phyloP scores from a whole-genome alignment of 2,797 vertebrate genomes.

The Anomalospiza imberbis region DNA sequence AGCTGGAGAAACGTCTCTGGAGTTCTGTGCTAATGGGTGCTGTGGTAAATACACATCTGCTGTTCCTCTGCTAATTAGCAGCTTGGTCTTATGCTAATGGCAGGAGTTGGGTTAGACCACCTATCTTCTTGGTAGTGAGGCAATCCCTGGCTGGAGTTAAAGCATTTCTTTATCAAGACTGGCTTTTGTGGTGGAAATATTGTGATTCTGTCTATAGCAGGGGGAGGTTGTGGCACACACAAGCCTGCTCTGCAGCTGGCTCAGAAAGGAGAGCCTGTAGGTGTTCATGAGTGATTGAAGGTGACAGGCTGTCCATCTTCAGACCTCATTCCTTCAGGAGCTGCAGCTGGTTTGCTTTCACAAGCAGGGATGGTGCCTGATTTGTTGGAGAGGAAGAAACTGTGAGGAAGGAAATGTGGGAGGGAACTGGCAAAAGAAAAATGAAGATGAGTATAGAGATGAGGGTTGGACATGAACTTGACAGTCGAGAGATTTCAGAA shows the following conservation, averaged over 20 bases:
- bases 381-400: neutral
- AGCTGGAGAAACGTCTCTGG: neutral
- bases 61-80: neutral
- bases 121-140: neutral
- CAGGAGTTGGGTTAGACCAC: neutral
- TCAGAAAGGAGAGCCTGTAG: neutral
- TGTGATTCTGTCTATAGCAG: accelerated
- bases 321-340: neutral
- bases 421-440: neutral
- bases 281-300: accelerated
- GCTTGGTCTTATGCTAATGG: neutral
- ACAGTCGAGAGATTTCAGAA: neutral
- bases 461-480: neutral
- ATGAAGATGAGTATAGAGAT: neutral
- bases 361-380: neutral
- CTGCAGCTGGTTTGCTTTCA: neutral
- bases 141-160: neutral
- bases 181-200: neutral
- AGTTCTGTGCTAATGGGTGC: neutral
- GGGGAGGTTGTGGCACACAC: accelerated
- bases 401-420: neutral
- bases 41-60: neutral
- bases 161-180: neutral
- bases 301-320: neutral
- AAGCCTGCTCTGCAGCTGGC: neutral